phyloP scores from a whole-genome alignment of 2,113 vertebrate genomes.

The Herpailurus yagouaroundi region DNA sequence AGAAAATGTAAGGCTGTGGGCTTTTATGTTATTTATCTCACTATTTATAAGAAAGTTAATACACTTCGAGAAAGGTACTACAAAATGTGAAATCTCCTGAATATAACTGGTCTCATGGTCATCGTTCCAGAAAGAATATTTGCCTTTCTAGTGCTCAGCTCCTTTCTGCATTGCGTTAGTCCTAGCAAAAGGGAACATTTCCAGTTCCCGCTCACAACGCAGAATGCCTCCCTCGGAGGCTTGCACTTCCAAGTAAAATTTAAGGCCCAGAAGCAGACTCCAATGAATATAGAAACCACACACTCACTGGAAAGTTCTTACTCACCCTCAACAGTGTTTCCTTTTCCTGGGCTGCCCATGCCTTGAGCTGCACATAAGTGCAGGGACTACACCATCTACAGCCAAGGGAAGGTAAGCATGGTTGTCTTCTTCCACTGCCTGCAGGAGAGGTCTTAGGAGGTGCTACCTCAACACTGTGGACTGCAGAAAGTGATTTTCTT shows the following conservation, averaged over 20 bases:
- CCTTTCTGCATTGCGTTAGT: not conserved
- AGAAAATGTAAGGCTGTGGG: not conserved
- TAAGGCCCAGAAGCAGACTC: not conserved
- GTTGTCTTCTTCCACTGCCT: not conserved
- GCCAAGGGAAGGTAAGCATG: not conserved
- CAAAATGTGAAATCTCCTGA: not conserved
- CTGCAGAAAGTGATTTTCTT: not conserved
- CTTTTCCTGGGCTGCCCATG: not conserved
- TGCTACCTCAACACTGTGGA: not conserved
- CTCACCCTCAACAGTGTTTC: not conserved
- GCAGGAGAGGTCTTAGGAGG: not conserved
- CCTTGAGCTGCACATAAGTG: rapidly evolving
- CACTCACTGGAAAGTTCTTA: not conserved
- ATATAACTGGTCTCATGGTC: not conserved
- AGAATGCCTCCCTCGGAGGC: not conserved
- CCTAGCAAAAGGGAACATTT: not conserved
- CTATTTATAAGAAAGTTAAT: not conserved
- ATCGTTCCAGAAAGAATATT: not conserved
- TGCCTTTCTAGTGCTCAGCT: not conserved
- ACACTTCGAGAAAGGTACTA: not conserved
- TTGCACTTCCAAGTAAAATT: not conserved
- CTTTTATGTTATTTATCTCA: not conserved
- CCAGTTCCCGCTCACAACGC: not conserved
- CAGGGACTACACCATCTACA: not conserved
- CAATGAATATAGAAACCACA: not conserved